Conservation (phyloP, 92 coral and sea anemone genomes). For the Paramuricea clavata region DNA sequence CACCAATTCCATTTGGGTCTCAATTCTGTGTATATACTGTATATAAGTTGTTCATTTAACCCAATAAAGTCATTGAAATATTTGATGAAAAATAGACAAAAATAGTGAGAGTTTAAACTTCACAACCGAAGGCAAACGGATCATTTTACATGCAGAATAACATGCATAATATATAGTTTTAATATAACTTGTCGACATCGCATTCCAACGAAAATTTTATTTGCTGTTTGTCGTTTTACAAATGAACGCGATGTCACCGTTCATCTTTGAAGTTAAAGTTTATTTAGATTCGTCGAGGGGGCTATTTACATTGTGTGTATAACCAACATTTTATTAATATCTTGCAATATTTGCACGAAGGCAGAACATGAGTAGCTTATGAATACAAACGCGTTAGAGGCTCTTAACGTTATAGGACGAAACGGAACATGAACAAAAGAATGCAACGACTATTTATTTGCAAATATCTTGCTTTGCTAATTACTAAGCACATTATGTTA, state of each 20-base stretch:
- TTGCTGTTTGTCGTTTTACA: no score
- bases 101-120: no score
- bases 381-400: slow-evolving; percentile 18
- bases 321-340: not conserved
- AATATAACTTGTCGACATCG: not conserved
- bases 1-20: no score
- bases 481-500: not conserved
- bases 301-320: slow-evolving; percentile 10
- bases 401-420: not conserved
- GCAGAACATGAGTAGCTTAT: not conserved
- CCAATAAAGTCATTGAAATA: no score
- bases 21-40: no score
- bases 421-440: not conserved
- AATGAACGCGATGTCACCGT: no score
- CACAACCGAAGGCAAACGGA: no score
- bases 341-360: slow-evolving; percentile 11
- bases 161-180: no score
- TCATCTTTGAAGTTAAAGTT: slow-evolving; percentile 4
- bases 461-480: not conserved
- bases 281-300: slow-evolving; percentile 22
- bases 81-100: no score
- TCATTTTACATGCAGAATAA: no score
- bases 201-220: not conserved
- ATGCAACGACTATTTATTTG: not conserved
- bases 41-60: no score